These are phyloP conservation scores for Spodoptera exigua DNA, from an alignment of 2,888 invertebrate genomes.

Conservation along the genomic window DNA sequence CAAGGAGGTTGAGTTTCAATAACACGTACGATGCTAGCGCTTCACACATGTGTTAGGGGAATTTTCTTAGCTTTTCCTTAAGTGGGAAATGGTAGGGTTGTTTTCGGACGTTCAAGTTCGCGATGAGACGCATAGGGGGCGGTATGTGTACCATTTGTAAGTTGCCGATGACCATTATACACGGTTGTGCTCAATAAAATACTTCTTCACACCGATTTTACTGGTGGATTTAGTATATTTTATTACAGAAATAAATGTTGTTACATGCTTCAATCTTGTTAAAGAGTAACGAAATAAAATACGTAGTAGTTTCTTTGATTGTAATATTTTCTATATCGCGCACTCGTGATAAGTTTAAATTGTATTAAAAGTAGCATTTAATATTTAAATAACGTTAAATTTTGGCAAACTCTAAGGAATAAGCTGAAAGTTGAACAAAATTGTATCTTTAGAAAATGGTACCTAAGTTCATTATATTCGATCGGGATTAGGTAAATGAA, in stretches of 20 bases:
- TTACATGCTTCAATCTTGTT: too few relatives aligned
- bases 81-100: conserved; percentile 71
- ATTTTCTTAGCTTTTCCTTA: conserved; percentile 83
- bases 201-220: conserved; percentile 33
- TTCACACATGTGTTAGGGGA: conserved; percentile 69
- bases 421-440: too few relatives aligned
- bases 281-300: too few relatives aligned
- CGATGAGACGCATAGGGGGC: conserved; percentile 81
- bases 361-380: too few relatives aligned
- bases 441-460: too few relatives aligned
- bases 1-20: conserved; percentile 35
- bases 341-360: too few relatives aligned
- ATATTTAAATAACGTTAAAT: too few relatives aligned
- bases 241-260: conserved; percentile 6
- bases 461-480: too few relatives aligned
- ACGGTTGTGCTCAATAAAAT: conserved; percentile 12
- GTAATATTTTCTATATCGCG: too few relatives aligned
- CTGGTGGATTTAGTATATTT: conserved; percentile 26
- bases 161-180: conserved; percentile 32
- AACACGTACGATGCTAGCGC: conserved; percentile 70
- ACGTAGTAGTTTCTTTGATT: too few relatives aligned
- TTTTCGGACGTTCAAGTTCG: conserved; percentile 80
- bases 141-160: conserved; percentile 60
- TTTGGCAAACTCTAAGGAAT: too few relatives aligned
- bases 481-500: too few relatives aligned